Conservation (phyloP, 2,888 invertebrate species). For the Bombylius major region DNA sequence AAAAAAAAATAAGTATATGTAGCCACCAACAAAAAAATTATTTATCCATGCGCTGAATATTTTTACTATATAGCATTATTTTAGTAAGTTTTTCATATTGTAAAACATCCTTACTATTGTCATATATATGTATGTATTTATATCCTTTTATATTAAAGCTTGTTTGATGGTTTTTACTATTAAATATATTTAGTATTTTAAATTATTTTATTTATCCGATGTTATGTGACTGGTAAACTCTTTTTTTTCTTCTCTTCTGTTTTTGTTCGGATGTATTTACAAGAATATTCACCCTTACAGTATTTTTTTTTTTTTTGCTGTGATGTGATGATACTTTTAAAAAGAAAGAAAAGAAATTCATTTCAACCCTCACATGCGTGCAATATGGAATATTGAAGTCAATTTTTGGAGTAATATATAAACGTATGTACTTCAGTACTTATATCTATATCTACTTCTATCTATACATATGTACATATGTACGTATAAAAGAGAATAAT, state of each 20-base stretch:
- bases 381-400: neutral
- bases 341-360: neutral
- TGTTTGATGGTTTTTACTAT: neutral
- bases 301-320: neutral
- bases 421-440: neutral
- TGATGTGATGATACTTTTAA: too few species aligned
- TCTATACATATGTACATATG: neutral
- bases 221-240: too few species aligned
- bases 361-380: neutral
- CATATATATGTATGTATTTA: neutral
- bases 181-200: too few species aligned
- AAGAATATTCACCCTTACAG: slow-evolving; percentile 3
- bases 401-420: neutral
- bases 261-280: neutral
- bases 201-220: too few species aligned
- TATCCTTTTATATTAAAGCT: slow-evolving; percentile 4
- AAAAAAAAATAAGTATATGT: neutral
- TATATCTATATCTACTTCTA: too few species aligned
- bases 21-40: slow-evolving; percentile 2
- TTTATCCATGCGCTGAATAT: slow-evolving; percentile 10
- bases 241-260: too few species aligned
- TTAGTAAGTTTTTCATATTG: too few species aligned
- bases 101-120: neutral
- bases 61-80: neutral
- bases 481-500: too few species aligned